phyloP scores from a whole-genome alignment of 2,113 vertebrate genomes.

The Pseudonaja textilis region DNA sequence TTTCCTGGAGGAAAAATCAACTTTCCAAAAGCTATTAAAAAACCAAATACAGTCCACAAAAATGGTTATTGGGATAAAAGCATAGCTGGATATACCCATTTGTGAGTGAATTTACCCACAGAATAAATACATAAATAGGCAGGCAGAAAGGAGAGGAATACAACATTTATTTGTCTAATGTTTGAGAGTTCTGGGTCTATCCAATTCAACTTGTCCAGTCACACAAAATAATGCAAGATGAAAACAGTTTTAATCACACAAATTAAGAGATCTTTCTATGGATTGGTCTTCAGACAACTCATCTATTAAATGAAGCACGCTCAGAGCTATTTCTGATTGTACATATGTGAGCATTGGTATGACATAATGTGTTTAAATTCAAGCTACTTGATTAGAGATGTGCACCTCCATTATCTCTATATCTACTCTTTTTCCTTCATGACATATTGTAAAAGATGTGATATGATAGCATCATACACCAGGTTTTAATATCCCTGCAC shows the following conservation, averaged over 20 bases:
- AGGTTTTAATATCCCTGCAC: neutral
- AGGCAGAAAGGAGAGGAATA: neutral
- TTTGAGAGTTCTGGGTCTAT: slow-evolving; percentile 9
- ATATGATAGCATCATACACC: neutral
- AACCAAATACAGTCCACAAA: slow-evolving; percentile 53
- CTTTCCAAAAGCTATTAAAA: slow-evolving; percentile 55
- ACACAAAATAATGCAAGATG: slow-evolving; percentile 2
- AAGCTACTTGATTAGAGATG: neutral
- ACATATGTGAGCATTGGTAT: neutral
- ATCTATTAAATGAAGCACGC: neutral
- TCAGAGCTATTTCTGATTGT: neutral
- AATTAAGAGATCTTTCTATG: neutral
- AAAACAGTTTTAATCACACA: neutral
- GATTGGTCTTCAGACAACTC: neutral
- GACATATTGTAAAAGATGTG: neutral
- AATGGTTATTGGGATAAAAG: slow-evolving; percentile 44
- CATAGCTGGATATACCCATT: slow-evolving; percentile 32
- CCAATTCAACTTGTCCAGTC: neutral
- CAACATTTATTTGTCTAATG: neutral
- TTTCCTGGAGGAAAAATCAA: slow-evolving; percentile 58
- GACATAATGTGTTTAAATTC: neutral
- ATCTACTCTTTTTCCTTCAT: neutral
- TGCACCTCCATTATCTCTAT: neutral
- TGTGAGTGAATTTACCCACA: slow-evolving; percentile 4
- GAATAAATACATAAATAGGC: slow-evolving; percentile 20